Evolutionary conservation across 2,888 invertebrate genomes (phyloP).

Genomic region (Nezara viridula): DNA sequence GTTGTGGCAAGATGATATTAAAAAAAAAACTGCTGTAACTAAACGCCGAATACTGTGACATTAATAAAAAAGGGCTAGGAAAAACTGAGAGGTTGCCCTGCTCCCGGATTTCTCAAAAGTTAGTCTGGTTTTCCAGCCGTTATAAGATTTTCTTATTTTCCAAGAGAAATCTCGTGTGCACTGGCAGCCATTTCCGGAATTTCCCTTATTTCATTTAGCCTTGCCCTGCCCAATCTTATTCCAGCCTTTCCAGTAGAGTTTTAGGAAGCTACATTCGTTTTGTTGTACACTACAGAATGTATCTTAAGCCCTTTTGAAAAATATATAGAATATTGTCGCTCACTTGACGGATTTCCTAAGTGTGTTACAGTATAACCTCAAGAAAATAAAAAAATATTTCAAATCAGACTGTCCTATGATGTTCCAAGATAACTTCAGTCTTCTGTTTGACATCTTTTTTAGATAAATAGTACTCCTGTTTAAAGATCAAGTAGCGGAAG

Average conservation of each 20-base stretch:
- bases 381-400: no score
- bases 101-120: background rate
- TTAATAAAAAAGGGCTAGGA: background rate
- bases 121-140: background rate
- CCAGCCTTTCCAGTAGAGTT: background rate
- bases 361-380: no score
- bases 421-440: no score
- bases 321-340: no score
- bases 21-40: background rate
- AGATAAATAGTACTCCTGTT: no score
- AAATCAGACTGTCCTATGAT: no score
- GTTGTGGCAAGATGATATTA: no score
- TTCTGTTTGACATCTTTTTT: no score
- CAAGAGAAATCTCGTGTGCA: background rate
- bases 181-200: background rate
- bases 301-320: background rate
- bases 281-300: background rate
- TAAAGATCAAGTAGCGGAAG: no score
- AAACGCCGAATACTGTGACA: background rate
- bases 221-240: background rate
- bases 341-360: no score
- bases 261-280: background rate
- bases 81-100: background rate
- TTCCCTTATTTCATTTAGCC: background rate
- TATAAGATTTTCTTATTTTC: constrained; percentile 23